Evolutionary conservation across 2,888 invertebrate genomes (phyloP), one percentile per base, ranked within the genome.

Genomic region (Norana najaformis): DNA sequence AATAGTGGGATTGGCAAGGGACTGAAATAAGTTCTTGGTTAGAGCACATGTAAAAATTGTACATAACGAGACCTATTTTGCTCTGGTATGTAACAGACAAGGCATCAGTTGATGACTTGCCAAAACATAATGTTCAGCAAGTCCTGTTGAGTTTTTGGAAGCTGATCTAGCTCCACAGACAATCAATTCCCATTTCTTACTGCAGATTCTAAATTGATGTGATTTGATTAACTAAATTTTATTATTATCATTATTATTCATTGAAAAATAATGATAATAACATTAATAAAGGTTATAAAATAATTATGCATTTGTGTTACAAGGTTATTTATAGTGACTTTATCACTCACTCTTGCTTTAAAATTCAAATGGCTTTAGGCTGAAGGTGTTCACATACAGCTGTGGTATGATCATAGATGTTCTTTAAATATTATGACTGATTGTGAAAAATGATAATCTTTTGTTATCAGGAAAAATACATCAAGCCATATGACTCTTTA

Each of bases 401-500:
- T 53, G 30, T 11, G 3, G 18, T 47, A 47, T 23, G 2, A 53
- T 53, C 23, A 23, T 53, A 53, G 47, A 53, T 30, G 11, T 69
- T 30, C 69, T 69, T 6, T 69, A n/a, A 30, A n/a, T 69, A n/a
- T 69, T 69, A n/a, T n/a, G 11, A 30, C 1, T 35, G 37, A n/a
- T 37, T 30, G 30, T 41, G 4, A 23, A 37, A n/a, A 39, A n/a
- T 85, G 2, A 88, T 89, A 38, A 38, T 39, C 18, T 30, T 88
- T 38, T 38, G 23, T 90, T 92, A 96, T 85, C 96, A 96, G 94
- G 90, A 95, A 93, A 92, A 93, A 94, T 92, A 91, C 93, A 91
- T 90, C 95, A 92, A 91, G 97, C 89, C 94, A 96, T 93, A 96
- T 96, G 89, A 96, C 96, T 39, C 96, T 98, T 96, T 97, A 97